Evolutionary conservation across 2,888 invertebrate species (phyloP), one percentile per base, ranked within the genome.

Genomic region (Incurvaria masculella): DNA sequence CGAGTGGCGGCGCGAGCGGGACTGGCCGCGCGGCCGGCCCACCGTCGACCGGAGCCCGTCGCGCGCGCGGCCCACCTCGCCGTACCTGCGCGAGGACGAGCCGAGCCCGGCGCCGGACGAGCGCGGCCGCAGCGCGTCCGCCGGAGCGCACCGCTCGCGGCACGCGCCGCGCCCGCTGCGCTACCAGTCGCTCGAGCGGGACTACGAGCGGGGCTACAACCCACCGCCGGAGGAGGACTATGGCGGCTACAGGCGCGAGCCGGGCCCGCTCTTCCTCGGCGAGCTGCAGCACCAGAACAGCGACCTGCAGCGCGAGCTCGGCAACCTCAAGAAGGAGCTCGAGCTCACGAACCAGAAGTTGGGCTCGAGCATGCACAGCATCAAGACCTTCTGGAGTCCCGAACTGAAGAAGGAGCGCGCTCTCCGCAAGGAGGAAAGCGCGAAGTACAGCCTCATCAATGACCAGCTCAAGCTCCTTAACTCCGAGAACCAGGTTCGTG

Each of bases 351-450:
- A 96, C 73, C 96, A 97, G 79, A 98, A 98, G 78, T 84, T 98
- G 61, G 94, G 95, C 69, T 96, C 96, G 66, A 94, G 94, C 63
- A 99, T 99, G 97, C 97, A 98, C 80, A 97, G 96, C 78, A 99
- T 99, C 74, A 98, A 98, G 82, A 98, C 97, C 48, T 99, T 99
- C 79, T 99, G 99, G 99, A 97, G 97, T 68, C 99, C 99, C 18
- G 99, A 99, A 80, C 81, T 99, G 70, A 99, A 99, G 81, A 97
- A 97, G 76, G 98, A 99, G 78, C 81, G 98, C 55, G 94, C 96
- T 46, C 71, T 97, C 60, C 82, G 98, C 58, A 98, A 98, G 69
- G 98, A 99, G 73, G 98, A 99, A 76, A 93, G 94, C 69, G 94
- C 95, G 65, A 96, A 97, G 75, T 96, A 95, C 81, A 91, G 92